Evolutionary conservation across 2,113 vertebrate species (phyloP).

Genomic region (Stegostoma tigrinum): DNA sequence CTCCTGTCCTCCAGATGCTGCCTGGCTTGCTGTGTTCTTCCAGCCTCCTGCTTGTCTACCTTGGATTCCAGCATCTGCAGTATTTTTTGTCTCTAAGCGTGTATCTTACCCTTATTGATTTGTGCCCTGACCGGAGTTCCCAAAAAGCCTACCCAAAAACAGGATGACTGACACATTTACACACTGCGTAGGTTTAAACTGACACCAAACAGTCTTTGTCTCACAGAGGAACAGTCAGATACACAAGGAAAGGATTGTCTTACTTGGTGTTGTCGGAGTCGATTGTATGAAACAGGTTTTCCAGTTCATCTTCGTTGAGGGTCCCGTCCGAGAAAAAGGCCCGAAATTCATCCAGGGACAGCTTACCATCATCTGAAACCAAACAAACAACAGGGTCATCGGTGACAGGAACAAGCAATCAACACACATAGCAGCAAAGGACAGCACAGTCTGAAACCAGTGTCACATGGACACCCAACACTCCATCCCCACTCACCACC

Average conservation of each 20-base stretch:
- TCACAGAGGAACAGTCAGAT: neutral
- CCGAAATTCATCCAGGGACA: slow-evolving; percentile 95
- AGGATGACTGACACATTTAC: neutral
- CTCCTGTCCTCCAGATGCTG: too few species aligned
- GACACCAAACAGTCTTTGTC: neutral
- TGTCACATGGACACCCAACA: neutral
- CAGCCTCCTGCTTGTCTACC: too few species aligned
- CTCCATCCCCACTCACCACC: neutral
- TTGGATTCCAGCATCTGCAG: too few species aligned
- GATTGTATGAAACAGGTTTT: slow-evolving; percentile 90
- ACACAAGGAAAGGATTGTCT: slow-evolving; percentile 29
- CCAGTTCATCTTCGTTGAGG: slow-evolving; percentile 84
- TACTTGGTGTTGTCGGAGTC: slow-evolving; percentile 97
- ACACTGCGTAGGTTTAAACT: neutral
- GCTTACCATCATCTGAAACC: slow-evolving; percentile 83
- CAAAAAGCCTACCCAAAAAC: neutral
- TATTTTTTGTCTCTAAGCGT: too few species aligned
- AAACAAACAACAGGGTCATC: neutral
- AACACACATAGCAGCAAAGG: neutral
- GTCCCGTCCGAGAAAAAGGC: slow-evolving; percentile 93
- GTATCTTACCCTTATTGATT: neutral
- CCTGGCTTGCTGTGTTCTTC: too few species aligned
- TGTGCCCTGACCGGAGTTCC: neutral
- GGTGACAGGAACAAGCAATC: neutral
- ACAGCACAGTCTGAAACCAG: neutral